Evolutionary conservation across 2,113 vertebrate genomes (phyloP), one percentile per base, ranked within the genome.

Genomic region (Corythornis vintsioides): DNA sequence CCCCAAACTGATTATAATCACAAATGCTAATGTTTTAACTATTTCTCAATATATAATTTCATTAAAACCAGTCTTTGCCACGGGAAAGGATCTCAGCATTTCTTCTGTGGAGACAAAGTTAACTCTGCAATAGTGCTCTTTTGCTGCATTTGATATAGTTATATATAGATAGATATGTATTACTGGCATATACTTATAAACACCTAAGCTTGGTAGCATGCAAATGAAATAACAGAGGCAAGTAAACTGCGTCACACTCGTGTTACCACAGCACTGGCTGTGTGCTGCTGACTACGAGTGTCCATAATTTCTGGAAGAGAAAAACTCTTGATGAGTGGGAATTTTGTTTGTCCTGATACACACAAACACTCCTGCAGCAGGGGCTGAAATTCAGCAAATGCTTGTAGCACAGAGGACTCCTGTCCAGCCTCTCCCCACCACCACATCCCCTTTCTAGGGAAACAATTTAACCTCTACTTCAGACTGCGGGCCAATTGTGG

Each of bases 241-340:
- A 95, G 85, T 91, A 89, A 90, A 86, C 21, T 86, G 96, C 92
- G 80, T 72, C 4, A 42, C 81, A 86, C 91, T 88, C 64, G 16
- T 59, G 59, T 63, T 84, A 76, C 69, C 43, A 48, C 73, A 76
- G 50, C 84, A 94, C 89, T 48, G 17, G 48, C 72, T 26, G 67
- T 71, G 77, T 75, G 79, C 94, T 96, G 94, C 83, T 69, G 86
- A 83, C 90, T 92, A 63, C 5, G 17, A 83, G 83, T 40, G 52
- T 86, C 95, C 96, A 82, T 93, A 94, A 97, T 95, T 97, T 97
- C 97, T 96, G 97, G 97, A 96, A 96, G 92, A 97, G 96, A 97
- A 95, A 88, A 94, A 67, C 45, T 50, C 31, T 74, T 74, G 85
- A 65, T 31, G 61, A 69, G 60, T 69, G 42, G 47, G 48, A 76